phyloP scores from a whole-genome alignment of 1,140 invertebrate species.

The Diprion similis region DNA sequence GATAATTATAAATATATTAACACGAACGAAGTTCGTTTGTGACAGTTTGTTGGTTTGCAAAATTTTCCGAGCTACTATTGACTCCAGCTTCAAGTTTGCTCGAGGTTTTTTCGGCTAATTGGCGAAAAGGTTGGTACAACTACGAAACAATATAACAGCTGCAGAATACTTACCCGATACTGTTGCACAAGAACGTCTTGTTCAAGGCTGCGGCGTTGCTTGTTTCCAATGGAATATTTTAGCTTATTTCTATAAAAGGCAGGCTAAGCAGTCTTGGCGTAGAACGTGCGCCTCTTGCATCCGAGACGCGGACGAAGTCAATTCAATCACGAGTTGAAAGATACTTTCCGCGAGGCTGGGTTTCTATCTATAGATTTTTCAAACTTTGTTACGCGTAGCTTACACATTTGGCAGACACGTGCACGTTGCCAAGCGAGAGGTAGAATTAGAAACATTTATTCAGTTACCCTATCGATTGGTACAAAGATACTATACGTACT shows the following conservation, averaged over 20 bases:
- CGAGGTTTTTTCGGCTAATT: not conserved
- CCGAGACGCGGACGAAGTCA: not conserved
- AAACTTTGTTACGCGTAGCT: no score
- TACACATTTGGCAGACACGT: no score
- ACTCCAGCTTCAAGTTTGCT: no score
- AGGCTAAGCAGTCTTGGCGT: conserved; percentile 9
- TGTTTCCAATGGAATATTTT: conserved; percentile 25
- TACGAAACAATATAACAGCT: not conserved
- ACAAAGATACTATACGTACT: not conserved
- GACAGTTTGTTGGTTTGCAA: no score
- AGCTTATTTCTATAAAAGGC: conserved; percentile 32
- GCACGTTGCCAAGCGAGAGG: no score
- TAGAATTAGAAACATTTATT: no score
- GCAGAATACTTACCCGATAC: conserved; percentile 19
- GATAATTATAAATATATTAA: no score
- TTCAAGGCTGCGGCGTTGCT: conserved; percentile 28
- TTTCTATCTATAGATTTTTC: not conserved
- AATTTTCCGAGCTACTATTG: no score
- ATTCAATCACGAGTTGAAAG: conserved; percentile 2
- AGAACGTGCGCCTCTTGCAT: not conserved
- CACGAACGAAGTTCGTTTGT: no score
- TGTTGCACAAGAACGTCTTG: conserved; percentile 31
- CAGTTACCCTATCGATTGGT: no score
- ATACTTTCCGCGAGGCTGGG: conserved; percentile 1
- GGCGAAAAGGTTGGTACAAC: not conserved